Evolutionary conservation across 2,797 vertebrate species (phyloP).

Genomic region (Peromyscus attwateri): DNA sequence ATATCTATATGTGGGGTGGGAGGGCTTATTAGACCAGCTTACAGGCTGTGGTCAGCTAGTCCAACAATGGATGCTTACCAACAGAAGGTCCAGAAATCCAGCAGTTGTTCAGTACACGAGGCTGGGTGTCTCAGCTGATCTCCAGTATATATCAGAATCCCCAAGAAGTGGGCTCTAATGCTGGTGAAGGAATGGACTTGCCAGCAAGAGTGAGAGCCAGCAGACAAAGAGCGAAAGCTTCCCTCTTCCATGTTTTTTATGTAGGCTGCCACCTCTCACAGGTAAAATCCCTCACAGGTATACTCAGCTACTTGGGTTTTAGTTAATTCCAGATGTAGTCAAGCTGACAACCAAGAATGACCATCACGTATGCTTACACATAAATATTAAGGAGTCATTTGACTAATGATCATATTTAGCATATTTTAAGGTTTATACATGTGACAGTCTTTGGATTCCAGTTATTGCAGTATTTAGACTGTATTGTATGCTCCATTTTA

Average conservation of each 20-base stretch:
- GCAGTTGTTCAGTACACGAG: background rate
- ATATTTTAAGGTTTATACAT: slow-evolving; percentile 1
- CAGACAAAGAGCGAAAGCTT: background rate
- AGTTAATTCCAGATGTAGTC: background rate
- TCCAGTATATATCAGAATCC: background rate
- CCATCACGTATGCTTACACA: background rate
- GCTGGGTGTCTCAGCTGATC: background rate
- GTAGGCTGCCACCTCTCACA: background rate
- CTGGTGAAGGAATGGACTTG: background rate
- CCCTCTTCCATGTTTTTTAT: background rate
- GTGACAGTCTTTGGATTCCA: background rate
- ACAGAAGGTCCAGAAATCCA: background rate
- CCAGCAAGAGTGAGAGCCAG: background rate
- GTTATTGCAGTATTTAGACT: background rate
- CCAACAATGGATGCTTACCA: background rate
- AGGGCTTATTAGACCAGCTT: background rate
- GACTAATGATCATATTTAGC: slow-evolving; percentile 28
- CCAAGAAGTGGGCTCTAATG: background rate
- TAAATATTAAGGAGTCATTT: slow-evolving; percentile 30
- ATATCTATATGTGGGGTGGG: background rate
- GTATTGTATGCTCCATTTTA: background rate
- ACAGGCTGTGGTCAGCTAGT: background rate
- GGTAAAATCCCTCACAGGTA: background rate
- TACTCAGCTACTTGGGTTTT: background rate
- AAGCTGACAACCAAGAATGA: background rate